A percentile compares a stretch with the other conserved stretches of the same genome.
phyloP scores from a whole-genome alignment of 2,888 invertebrate genomes.

The Rhingia campestris region DNA sequence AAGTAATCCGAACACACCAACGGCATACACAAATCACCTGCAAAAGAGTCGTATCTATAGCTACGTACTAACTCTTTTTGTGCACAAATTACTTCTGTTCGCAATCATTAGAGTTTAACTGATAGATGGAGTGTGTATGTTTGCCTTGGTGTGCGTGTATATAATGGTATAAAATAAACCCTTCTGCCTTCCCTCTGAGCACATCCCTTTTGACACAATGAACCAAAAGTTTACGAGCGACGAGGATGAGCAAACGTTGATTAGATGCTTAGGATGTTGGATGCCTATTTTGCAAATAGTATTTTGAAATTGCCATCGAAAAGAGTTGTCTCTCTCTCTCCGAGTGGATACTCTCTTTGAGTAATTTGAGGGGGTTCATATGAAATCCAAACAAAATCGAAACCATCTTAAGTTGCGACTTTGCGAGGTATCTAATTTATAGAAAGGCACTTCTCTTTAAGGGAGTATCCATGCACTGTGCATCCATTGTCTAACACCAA shows the following conservation, averaged over 20 bases:
- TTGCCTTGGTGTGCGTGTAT: not conserved
- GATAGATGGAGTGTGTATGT: too few species aligned
- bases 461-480: not conserved
- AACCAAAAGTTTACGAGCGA: constrained; percentile 46
- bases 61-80: constrained; percentile 29
- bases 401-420: not conserved
- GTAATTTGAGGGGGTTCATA: too few species aligned
- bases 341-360: constrained; percentile 32
- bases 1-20: constrained; percentile 42
- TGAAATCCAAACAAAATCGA: too few species aligned
- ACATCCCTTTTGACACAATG: constrained; percentile 52
- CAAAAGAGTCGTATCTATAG: not conserved
- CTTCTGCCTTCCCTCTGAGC: constrained; percentile 29
- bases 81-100: constrained; percentile 33
- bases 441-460: not conserved
- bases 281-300: constrained; percentile 26
- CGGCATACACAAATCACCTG: constrained; percentile 48
- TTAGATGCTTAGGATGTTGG: constrained; percentile 19
- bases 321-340: not conserved
- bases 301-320: constrained; percentile 25
- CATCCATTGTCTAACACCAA: not conserved
- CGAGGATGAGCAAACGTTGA: constrained; percentile 45
- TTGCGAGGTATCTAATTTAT: constrained; percentile 1
- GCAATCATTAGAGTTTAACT: not conserved
- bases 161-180: constrained; percentile 35